Percentiles rank a stretch among this genome's conserved stretches.
Evolutionary conservation across 2,888 invertebrate genomes (phyloP).

Genomic region (Diaphora mendica): DNA sequence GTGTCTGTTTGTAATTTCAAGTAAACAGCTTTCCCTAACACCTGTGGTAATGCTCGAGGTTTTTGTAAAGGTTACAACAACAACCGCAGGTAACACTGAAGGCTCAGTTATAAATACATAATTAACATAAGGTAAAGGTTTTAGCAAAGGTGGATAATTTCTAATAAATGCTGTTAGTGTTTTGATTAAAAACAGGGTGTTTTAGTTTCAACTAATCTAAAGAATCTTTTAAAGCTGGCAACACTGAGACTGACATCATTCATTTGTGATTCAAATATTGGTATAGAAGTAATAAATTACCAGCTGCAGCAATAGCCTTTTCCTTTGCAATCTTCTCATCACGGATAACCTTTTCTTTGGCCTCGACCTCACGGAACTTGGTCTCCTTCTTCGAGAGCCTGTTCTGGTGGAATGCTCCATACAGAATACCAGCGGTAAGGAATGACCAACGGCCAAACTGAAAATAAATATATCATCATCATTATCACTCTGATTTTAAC

Average conservation of each 20-base stretch:
- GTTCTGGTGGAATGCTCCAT: slow-evolving; percentile 91
- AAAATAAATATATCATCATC: slow-evolving; percentile 44
- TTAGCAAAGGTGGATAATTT: no score
- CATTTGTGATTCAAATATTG: background rate
- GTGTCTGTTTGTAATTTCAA: no score
- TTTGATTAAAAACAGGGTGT: no score
- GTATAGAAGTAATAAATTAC: slow-evolving; percentile 60
- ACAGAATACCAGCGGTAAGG: slow-evolving; percentile 90
- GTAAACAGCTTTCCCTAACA: no score
- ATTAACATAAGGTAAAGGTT: no score
- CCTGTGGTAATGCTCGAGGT: no score
- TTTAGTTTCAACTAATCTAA: no score
- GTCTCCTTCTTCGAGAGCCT: slow-evolving; percentile 89
- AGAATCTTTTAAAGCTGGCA: no score
- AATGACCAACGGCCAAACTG: slow-evolving; percentile 94
- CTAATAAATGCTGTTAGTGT: no score
- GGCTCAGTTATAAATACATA: no score
- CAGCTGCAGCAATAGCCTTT: slow-evolving; percentile 88
- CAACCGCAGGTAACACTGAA: no score
- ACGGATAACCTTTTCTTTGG: slow-evolving; percentile 88
- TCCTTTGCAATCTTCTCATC: slow-evolving; percentile 91
- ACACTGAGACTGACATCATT: background rate
- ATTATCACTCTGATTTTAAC: background rate
- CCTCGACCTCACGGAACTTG: slow-evolving; percentile 88
- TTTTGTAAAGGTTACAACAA: no score